Evolutionary conservation across 1,140 invertebrate species (phyloP).

Genomic region (Drosophila mauritiana): DNA sequence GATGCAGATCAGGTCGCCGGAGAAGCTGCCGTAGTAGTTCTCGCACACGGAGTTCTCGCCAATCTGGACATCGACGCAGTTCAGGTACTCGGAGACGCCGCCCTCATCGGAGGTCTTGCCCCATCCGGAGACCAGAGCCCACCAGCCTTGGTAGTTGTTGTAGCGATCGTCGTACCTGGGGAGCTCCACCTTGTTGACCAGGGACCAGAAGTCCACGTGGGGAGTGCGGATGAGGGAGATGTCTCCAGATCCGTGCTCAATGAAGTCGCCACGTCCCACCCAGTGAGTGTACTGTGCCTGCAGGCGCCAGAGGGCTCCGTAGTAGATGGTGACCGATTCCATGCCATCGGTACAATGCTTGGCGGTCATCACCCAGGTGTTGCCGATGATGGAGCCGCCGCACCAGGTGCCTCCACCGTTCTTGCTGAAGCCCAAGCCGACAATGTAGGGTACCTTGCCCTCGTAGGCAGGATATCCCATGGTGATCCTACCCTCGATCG

Average conservation of each 20-base stretch:
- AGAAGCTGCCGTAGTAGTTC: constrained; percentile 21
- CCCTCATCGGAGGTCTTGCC: constrained; percentile 40
- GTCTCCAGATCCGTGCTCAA: constrained; percentile 32
- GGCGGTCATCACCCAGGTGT: constrained; percentile 85
- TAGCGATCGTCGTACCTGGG: constrained; percentile 38
- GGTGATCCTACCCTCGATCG: constrained; percentile 50
- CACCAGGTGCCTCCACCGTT: constrained; percentile 85
- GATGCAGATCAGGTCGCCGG: constrained; percentile 57
- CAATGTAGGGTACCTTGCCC: constrained; percentile 85
- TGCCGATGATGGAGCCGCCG: constrained; percentile 87
- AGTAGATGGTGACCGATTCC: constrained; percentile 37
- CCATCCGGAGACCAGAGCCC: constrained; percentile 52
- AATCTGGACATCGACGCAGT: constrained; percentile 44
- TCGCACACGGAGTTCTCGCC: constrained; percentile 37
- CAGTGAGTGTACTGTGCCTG: constrained; percentile 35
- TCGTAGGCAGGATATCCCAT: constrained; percentile 55
- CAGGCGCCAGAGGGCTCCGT: constrained; percentile 31
- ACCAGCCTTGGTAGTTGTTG: constrained; percentile 42
- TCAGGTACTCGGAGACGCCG: constrained; percentile 26
- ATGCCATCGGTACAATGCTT: constrained; percentile 56
- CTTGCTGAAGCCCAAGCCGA: constrained; percentile 40
- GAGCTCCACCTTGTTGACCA: constrained; percentile 52
- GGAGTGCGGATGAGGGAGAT: constrained; percentile 53
- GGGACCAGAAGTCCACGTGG: constrained; percentile 35
- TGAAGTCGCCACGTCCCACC: constrained; percentile 9